These are phyloP conservation scores for Nymphicus hollandicus DNA, from an alignment of 2,113 vertebrate species.

Conservation along the genomic window DNA sequence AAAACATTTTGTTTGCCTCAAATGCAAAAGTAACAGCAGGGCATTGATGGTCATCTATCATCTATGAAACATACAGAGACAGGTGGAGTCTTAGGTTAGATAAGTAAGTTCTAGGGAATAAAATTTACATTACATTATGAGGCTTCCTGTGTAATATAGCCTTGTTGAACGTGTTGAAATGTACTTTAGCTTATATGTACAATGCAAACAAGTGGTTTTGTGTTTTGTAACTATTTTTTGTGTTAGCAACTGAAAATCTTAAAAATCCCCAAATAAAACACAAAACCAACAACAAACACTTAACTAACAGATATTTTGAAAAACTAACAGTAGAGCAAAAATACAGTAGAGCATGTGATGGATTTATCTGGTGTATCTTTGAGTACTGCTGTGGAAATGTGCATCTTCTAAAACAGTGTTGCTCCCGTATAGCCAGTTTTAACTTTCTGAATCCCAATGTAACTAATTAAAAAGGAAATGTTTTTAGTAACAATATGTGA, in stretches of 20 bases:
- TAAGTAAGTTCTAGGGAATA: neutral
- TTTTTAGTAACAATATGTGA: conserved; percentile 14
- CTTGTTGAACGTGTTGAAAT: neutral
- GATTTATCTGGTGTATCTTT: neutral
- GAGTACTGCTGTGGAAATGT: neutral
- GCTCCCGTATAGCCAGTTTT: neutral
- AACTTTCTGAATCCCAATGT: conserved; percentile 12
- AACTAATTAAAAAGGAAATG: conserved; percentile 45
- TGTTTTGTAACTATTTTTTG: neutral
- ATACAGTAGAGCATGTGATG: neutral
- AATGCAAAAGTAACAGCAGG: neutral
- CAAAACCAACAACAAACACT: neutral
- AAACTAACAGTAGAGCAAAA: neutral
- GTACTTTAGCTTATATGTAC: neutral
- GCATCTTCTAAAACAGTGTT: neutral
- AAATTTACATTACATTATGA: neutral
- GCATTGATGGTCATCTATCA: neutral
- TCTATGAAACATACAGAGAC: neutral
- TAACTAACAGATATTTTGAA: neutral
- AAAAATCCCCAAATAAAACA: neutral
- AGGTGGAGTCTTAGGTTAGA: neutral
- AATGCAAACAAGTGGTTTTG: neutral
- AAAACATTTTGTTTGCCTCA: neutral
- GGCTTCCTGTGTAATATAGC: neutral
- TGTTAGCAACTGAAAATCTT: neutral